A percentile compares a stretch with the other conserved stretches of the same genome.
These are phyloP conservation scores for Polylopha cassiicola DNA, from an alignment of 2,888 invertebrate species.

Conservation along the genomic window DNA sequence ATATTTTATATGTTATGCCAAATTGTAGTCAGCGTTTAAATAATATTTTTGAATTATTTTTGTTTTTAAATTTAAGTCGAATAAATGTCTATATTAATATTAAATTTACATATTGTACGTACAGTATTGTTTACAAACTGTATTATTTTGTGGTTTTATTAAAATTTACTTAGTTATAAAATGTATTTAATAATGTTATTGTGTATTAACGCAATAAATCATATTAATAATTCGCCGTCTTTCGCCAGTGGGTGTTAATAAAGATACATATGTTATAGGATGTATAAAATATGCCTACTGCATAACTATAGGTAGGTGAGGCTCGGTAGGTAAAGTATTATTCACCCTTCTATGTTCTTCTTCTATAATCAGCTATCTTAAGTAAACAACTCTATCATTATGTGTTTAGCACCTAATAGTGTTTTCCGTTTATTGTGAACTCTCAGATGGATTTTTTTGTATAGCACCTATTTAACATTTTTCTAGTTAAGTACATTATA, in stretches of 20 bases:
- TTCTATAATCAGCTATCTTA: too few species aligned
- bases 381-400: too few species aligned
- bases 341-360: too few species aligned
- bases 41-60: slow-evolving; percentile 19
- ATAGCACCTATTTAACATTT: too few species aligned
- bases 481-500: too few species aligned
- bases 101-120: neutral
- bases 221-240: slow-evolving; percentile 21
- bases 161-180: neutral
- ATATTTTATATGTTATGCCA: slow-evolving; percentile 46
- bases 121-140: slow-evolving; percentile 1
- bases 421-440: too few species aligned
- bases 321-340: too few species aligned
- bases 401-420: too few species aligned
- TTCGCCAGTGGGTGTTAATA: slow-evolving; percentile 24
- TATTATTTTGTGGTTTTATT: neutral
- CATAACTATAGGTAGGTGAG: too few species aligned
- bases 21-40: slow-evolving; percentile 36
- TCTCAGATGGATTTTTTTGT: too few species aligned
- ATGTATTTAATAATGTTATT: slow-evolving; percentile 24
- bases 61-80: slow-evolving; percentile 22
- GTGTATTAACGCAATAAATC: slow-evolving; percentile 39
- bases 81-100: slow-evolving; percentile 24
- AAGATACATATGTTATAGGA: slow-evolving; percentile 23
- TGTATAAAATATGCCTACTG: too few species aligned